Evolutionary conservation across 37 sponge, comb jelly and placozoan genomes (phyloP).

Genomic region (Bolinopsis microptera): DNA sequence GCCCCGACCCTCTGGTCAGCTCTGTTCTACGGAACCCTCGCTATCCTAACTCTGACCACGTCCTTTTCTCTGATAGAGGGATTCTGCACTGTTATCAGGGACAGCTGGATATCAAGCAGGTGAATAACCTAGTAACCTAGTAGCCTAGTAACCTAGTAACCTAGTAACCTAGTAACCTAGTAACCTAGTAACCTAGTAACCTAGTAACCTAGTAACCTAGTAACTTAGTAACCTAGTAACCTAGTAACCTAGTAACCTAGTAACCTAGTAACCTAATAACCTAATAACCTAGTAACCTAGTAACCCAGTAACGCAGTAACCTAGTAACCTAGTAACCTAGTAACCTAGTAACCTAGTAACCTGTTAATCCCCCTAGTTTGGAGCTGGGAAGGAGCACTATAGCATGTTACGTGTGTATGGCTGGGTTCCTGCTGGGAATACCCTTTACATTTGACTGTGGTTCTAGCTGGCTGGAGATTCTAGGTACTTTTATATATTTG

Average conservation of each 20-base stretch:
- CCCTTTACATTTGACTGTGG: conserved; percentile 17
- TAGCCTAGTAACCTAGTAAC: no score
- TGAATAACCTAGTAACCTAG: background rate
- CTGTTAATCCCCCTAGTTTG: background rate
- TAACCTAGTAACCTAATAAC: no score
- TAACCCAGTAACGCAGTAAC: no score
- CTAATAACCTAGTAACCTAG: no score
- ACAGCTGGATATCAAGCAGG: conserved; percentile 23
- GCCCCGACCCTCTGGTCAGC: conserved; percentile 1
- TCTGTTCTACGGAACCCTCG: background rate
- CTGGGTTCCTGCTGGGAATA: conserved; percentile 14
- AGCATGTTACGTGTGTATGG: conserved; percentile 21
- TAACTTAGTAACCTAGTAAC: no score
- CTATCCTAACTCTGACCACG: background rate
- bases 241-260: no score
- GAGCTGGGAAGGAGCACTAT: background rate
- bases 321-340: no score
- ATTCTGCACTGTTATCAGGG: background rate
- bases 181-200: no score
- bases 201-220: no score
- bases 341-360: no score
- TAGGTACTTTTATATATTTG: background rate
- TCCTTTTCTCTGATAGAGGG: conserved; percentile 14
- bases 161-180: no score
- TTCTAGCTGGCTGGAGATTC: conserved; percentile 3